Base-by-base conservation (phyloP, 2,113 vertebrate genomes). In the Lasiurus cinereus region DNA sequence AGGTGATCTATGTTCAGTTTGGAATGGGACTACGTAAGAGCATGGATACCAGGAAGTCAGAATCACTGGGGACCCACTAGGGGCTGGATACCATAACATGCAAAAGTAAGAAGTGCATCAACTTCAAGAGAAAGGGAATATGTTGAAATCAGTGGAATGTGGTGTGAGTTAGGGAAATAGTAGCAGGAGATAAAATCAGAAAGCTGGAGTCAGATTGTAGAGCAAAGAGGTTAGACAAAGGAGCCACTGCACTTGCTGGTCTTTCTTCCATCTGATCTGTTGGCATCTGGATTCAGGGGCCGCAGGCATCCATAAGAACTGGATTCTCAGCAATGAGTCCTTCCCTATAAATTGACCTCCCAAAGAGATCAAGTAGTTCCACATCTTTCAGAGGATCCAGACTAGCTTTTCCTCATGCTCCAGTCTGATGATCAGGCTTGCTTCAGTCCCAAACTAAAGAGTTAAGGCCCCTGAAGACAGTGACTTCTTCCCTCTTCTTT, bases 251-350 rank as follows among this genome's bases (percentile, higher is more conserved):
- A 50, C 8, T 59, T 39, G 8, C 52, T 31, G 5, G 24, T 15
- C 54, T 79, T 22, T 46, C 24, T 12, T 79, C 54, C 19, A 18
- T 62, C 24, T 76, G n/a, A 9, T 31, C 56, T 54, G 16, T 2
- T 69, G 80, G 67, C 21, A n/a, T 12, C 8, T 64, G 18, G 31
- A 50, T 14, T 27, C 39, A 50, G 29, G 64, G 72, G 21, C 27
- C 36, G n/a, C 0, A 2, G 62, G 31, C 4, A 1, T 5, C 36
- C 46, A 29, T 1, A n/a, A 67, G 82, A 70, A 78, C 9, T 27
- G 9, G 87, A 24, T 48, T 72, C 52, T 67, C 4, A 10, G n/a
- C 52, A n/a, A 2, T 7, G 52, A 33, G 31, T 18, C 13, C 52
- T 16, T 64, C 22, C 66, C 24, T 1, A 27, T 16, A 24, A 56